Base-by-base conservation (phyloP, 2,797 vertebrate genomes). In the Sibirionetta formosa region DNA sequence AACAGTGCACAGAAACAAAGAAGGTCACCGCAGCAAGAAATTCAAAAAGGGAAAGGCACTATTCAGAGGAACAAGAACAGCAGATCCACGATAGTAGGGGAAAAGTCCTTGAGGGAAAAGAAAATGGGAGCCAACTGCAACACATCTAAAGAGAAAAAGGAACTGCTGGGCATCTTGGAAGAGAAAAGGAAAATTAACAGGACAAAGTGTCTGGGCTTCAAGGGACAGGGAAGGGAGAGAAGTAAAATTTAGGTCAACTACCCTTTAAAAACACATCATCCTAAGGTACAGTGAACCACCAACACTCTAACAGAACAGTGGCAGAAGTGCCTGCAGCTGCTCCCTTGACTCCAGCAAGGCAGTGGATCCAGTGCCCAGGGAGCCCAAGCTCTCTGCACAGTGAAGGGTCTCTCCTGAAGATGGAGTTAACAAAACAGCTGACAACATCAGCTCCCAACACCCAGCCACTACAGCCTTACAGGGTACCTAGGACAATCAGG, bases 401-500 rank as follows among this genome's bases (percentile, higher is more conserved):
- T 9, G 8, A 19, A 4, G 18, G 6, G 4, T 3, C 3, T 3
- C 23, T 22, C 14, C 3, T 31, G 18, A 64, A 6, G 7, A 48
- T 19, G 36, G 11, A 23, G 10, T 46, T 69, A 54, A 13, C 4
- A 54, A 4, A 9, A 27, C 2, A 58, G 22, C 8, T 36, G 83
- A 50, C 13, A 68, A 2, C 11, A 23, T 8, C 44, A 86, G 8
- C 19, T 79, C 31, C 35, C 24, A 89, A n/a, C 6, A 78, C 0
- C 7, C n/a, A 70, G 23, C 23, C 85, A 26, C 31, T 46, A 51
- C 18, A 86, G n/a, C 27, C 33, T 66, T 76, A 46, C 19, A 22
- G 27, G 31, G 11, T 20, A 31, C 8, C 9, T 16, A 36, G 0
- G 1, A 61, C 16, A 53, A 29, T 42, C 0, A 64, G 13, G 19